Conservation (phyloP, 1,140 invertebrate species). For the Tetraneura akinire region DNA sequence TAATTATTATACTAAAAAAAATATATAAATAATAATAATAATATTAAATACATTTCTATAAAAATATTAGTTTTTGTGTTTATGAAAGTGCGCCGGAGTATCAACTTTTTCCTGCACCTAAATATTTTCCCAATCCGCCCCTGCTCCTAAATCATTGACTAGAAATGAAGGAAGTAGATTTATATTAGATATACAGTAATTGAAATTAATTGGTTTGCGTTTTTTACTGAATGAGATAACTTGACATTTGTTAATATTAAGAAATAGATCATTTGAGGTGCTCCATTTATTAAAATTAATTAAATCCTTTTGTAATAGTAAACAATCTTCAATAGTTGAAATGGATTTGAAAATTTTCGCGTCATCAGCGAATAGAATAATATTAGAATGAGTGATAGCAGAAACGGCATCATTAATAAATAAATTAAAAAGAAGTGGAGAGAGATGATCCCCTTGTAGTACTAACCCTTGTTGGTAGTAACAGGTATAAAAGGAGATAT, state of each 20-base stretch:
- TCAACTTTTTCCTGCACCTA: no score
- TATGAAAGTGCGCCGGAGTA: no score
- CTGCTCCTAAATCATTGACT: no score
- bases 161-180: no score
- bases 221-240: neutral
- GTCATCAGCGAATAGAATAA: neutral
- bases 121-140: no score
- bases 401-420: slow-evolving; percentile 22
- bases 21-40: no score
- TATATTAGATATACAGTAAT: no score
- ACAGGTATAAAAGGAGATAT: no score
- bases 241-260: neutral
- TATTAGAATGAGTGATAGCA: neutral
- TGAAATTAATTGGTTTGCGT: neutral
- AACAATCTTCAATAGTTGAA: neutral
- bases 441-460: neutral
- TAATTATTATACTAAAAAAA: no score
- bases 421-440: neutral
- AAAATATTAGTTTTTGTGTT: no score
- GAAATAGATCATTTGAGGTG: neutral
- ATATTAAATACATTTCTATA: no score
- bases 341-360: neutral
- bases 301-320: neutral
- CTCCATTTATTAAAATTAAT: neutral
- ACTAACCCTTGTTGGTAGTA: neutral